Evolutionary conservation across 2,113 vertebrate species (phyloP).

Genomic region (Mirza zaza): DNA sequence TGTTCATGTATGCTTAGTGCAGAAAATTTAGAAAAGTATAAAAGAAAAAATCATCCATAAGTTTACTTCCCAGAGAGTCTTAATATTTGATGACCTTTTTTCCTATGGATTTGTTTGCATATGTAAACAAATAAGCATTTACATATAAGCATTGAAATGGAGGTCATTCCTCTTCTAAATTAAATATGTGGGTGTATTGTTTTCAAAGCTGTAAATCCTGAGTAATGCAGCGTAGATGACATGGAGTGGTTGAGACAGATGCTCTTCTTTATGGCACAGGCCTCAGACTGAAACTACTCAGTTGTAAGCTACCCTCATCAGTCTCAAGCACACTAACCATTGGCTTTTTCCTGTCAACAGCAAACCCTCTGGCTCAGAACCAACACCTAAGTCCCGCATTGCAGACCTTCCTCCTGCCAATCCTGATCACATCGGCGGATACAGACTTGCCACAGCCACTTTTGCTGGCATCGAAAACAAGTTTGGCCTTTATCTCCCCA

Average conservation of each 20-base stretch:
- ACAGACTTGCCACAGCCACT: constrained; percentile 93
- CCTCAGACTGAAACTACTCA: not conserved
- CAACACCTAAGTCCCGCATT: constrained; percentile 86
- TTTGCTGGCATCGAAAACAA: constrained; percentile 97
- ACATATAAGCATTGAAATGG: not conserved
- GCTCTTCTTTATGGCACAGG: not conserved
- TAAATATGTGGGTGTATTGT: not conserved
- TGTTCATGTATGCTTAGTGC: not conserved
- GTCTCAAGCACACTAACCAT: not conserved
- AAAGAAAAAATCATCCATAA: not conserved
- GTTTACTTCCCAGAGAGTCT: not conserved
- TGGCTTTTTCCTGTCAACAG: constrained; percentile 82
- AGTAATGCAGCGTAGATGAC: not conserved
- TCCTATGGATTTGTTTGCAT: not conserved
- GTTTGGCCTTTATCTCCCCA: constrained; percentile 96
- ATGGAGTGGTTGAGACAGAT: not conserved
- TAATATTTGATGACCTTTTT: not conserved
- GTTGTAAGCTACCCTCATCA: rapidly evolving
- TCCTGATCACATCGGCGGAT: constrained; percentile 94
- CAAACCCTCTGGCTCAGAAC: constrained; percentile 90
- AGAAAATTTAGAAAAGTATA: constrained; percentile 24
- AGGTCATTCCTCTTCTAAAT: not conserved
- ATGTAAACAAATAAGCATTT: too few relatives aligned
- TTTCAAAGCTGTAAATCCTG: not conserved
- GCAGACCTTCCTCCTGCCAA: constrained; percentile 90